Conservation (phyloP, 2,797 vertebrate species). For the Cercopithecus hamlyni region DNA sequence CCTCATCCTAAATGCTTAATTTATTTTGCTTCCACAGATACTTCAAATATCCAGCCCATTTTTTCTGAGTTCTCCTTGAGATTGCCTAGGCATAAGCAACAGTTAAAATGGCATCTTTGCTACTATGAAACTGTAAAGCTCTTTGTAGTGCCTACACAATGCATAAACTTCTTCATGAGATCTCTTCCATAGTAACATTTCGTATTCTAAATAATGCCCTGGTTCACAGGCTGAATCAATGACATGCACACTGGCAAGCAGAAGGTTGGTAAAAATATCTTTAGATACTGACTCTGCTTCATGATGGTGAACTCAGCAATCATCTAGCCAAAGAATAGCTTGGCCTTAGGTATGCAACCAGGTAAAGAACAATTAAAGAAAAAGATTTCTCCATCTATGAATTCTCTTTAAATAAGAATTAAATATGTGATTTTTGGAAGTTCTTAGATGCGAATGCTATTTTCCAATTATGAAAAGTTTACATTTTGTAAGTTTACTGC, state of each 20-base stretch:
- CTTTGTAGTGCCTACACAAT: conserved; percentile 26
- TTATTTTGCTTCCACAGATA: conserved; percentile 45
- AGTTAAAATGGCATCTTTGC: conserved; percentile 52
- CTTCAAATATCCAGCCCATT: conserved; percentile 74
- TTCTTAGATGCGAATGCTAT: conserved; percentile 41
- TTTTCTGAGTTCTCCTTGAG: conserved; percentile 64
- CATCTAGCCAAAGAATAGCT: conserved; percentile 17
- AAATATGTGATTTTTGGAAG: conserved; percentile 29
- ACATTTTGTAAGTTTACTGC: conserved; percentile 44
- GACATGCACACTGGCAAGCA: not conserved
- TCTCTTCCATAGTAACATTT: conserved; percentile 11
- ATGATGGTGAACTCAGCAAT: not conserved
- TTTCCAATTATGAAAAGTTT: conserved; percentile 58
- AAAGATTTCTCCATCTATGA: not conserved
- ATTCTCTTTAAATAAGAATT: conserved; percentile 39
- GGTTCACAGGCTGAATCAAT: conserved; percentile 13
- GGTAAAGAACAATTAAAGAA: conserved; percentile 31
- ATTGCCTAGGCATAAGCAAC: conserved; percentile 38
- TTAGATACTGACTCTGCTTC: not conserved
- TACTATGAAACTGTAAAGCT: not conserved
- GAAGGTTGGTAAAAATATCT: conserved; percentile 39
- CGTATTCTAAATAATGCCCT: conserved; percentile 36
- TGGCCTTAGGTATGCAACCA: not conserved
- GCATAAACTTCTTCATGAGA: not conserved
- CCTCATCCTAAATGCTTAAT: conserved; percentile 20